Percentiles rank a stretch among this genome's conserved stretches.
Evolutionary conservation across 2,113 vertebrate species (phyloP).

Genomic region (Thomomys bottae): DNA sequence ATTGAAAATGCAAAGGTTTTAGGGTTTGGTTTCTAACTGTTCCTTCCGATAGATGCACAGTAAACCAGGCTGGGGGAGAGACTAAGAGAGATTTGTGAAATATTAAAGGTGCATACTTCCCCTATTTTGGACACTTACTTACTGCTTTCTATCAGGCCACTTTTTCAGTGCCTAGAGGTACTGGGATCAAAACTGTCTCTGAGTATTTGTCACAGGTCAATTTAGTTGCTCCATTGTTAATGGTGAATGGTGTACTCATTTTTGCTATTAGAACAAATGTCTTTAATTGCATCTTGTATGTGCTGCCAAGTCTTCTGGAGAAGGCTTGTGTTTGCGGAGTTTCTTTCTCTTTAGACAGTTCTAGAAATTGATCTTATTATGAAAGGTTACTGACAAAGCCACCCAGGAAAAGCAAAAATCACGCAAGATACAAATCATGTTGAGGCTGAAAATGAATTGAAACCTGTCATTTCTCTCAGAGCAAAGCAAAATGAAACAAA

Average conservation of each 20-base stretch:
- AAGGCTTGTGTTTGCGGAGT: no score
- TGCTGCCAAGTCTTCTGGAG: not conserved
- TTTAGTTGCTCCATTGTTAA: not conserved
- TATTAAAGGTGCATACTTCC: not conserved
- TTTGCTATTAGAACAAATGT: not conserved
- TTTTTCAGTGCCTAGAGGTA: not conserved
- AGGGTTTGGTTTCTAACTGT: not conserved
- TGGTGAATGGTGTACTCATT: not conserved
- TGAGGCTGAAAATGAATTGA: not conserved
- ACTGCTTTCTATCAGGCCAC: no score
- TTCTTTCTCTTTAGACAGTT: not conserved
- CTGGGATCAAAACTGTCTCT: not conserved
- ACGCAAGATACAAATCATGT: not conserved
- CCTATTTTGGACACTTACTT: no score
- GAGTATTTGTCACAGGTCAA: not conserved
- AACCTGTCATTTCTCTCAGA: not conserved
- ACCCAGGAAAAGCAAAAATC: conserved; percentile 9
- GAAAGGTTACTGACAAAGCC: not conserved
- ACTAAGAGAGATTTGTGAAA: not conserved
- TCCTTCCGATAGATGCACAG: not conserved
- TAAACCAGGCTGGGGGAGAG: not conserved
- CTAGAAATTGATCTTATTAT: not conserved
- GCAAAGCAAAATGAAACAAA: not conserved
- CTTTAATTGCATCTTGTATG: not conserved
- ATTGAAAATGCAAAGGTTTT: not conserved